A percentile compares a stretch with the other conserved stretches of the same genome.
These are phyloP conservation scores for Tauraco erythrolophus DNA, from an alignment of 2,113 vertebrate species.

Conservation along the genomic window DNA sequence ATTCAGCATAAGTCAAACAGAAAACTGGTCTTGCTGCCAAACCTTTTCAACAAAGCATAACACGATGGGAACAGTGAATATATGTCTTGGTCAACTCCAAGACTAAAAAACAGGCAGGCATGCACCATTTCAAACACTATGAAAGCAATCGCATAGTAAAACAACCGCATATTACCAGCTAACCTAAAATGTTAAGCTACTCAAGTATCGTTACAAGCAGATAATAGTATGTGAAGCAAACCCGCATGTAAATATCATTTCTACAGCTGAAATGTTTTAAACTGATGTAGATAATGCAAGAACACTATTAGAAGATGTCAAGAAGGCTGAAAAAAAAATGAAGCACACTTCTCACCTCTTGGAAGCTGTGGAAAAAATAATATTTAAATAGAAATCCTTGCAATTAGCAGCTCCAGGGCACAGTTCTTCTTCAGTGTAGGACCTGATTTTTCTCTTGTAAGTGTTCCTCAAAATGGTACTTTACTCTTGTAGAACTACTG, in stretches of 20 bases:
- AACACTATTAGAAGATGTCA: neutral
- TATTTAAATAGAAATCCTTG: slow-evolving; percentile 13
- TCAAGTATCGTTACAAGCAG: neutral
- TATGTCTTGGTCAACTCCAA: neutral
- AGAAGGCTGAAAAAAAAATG: neutral
- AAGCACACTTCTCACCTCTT: neutral
- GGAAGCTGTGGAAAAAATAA: neutral
- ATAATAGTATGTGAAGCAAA: neutral
- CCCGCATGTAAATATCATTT: neutral
- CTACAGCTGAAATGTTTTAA: neutral
- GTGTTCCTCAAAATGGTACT: neutral
- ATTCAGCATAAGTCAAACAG: neutral
- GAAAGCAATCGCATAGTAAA: neutral
- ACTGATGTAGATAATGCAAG: neutral
- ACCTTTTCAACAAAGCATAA: neutral
- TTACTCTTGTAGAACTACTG: neutral
- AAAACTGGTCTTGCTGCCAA: neutral
- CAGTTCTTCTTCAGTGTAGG: neutral
- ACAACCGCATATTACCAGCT: neutral
- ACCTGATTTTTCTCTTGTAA: neutral
- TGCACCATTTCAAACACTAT: neutral
- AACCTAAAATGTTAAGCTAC: neutral
- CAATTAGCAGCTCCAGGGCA: neutral
- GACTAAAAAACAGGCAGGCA: neutral
- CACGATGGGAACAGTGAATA: neutral